Percentiles rank a stretch among this genome's conserved stretches.
Evolutionary conservation across 2,113 vertebrate genomes (phyloP).

Genomic region (Pseudois nayaur): DNA sequence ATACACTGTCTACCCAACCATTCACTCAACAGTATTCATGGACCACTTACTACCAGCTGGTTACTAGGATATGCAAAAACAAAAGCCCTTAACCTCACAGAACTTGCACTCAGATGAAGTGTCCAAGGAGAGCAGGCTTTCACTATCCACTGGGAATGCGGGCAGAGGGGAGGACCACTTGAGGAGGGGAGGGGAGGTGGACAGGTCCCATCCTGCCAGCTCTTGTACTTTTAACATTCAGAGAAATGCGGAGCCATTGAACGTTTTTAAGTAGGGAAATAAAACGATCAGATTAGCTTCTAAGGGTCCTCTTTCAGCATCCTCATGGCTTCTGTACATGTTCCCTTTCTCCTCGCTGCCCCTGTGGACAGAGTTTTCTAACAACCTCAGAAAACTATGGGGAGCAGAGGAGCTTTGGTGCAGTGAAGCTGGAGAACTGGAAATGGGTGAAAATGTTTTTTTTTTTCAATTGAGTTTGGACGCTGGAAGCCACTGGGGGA

Average conservation of each 20-base stretch:
- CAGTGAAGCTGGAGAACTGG: neutral
- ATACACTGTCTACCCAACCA: too few relatives aligned
- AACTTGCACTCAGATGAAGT: neutral
- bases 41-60: neutral
- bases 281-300: neutral
- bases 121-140: rapidly evolving
- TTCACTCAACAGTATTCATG: neutral
- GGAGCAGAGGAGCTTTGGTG: neutral
- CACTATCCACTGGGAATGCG: neutral
- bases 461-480: neutral
- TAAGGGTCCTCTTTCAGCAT: neutral
- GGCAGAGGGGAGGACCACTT: too few relatives aligned
- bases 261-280: neutral
- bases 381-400: neutral
- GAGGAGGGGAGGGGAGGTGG: neutral
- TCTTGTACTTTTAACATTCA: neutral
- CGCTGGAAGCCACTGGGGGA: neutral
- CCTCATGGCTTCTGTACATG: neutral
- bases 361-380: neutral
- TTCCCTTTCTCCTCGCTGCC: rapidly evolving
- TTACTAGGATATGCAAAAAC: neutral
- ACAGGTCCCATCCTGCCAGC: neutral
- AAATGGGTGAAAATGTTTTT: neutral
- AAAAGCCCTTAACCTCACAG: neutral
- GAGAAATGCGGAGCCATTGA: neutral